Conservation (phyloP, 2,113 vertebrate species). For the Chaenogobius annularis region DNA sequence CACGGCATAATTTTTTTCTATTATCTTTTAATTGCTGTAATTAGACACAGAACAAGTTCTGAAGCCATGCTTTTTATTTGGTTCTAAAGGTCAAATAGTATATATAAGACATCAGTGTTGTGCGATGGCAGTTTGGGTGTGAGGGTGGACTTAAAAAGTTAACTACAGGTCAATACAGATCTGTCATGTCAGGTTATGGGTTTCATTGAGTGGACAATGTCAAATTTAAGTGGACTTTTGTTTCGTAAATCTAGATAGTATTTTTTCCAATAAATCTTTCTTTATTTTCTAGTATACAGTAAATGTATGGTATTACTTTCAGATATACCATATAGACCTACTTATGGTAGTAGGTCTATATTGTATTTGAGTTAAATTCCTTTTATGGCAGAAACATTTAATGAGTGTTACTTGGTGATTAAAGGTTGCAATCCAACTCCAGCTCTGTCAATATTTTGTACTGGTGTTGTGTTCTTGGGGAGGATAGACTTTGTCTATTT, state of each 20-base stretch:
- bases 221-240: background rate
- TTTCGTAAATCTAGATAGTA: background rate
- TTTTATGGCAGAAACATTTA: background rate
- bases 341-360: no score
- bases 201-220: background rate
- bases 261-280: background rate
- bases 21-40: conserved; percentile 60
- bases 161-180: background rate
- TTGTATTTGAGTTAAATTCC: no score
- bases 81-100: conserved; percentile 34
- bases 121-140: conserved; percentile 13
- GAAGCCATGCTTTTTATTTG: conserved; percentile 18
- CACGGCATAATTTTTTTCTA: conserved; percentile 20
- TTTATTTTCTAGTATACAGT: no score
- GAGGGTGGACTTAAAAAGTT: background rate
- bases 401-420: no score
- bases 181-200: background rate
- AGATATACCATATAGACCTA: no score
- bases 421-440: no score
- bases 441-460: no score
- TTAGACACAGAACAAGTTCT: conserved; percentile 43
- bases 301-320: no score
- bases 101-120: conserved; percentile 17
- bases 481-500: no score
- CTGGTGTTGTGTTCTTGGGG: no score